Evolutionary conservation across 2,888 invertebrate species (phyloP).

Genomic region (Vanessa cardui): DNA sequence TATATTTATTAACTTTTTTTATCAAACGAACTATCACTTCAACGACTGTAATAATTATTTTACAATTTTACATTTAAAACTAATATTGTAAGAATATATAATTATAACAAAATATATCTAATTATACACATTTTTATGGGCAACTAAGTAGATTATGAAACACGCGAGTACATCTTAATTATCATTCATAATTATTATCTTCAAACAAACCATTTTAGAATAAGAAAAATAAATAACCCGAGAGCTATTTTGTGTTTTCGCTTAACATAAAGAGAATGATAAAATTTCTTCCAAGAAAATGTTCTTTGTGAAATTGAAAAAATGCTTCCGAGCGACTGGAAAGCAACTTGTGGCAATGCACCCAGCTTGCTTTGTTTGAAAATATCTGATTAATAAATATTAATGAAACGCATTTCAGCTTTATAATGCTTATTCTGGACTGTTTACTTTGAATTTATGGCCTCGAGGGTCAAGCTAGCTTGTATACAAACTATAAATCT

Average conservation of each 20-base stretch:
- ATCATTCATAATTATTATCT: not conserved
- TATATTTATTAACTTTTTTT: too few relatives aligned
- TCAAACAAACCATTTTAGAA: not conserved
- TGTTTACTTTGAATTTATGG: too few relatives aligned
- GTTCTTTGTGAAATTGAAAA: conserved; percentile 35
- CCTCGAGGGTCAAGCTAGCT: too few relatives aligned
- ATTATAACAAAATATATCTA: too few relatives aligned
- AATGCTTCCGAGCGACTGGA: conserved; percentile 23
- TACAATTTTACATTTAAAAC: too few relatives aligned
- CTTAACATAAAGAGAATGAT: conserved; percentile 17
- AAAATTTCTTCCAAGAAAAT: conserved; percentile 28
- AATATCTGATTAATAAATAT: conserved; percentile 15
- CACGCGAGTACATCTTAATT: not conserved
- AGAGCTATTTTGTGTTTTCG: not conserved
- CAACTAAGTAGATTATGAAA: too few relatives aligned
- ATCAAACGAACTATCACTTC: too few relatives aligned
- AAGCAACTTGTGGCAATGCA: conserved; percentile 20
- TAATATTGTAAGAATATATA: too few relatives aligned
- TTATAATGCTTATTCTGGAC: not conserved
- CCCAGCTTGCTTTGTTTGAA: conserved; percentile 16
- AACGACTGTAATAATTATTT: too few relatives aligned
- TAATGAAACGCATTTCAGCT: conserved; percentile 7
- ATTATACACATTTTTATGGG: too few relatives aligned
- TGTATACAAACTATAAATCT: too few relatives aligned
- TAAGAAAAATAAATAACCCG: not conserved